Percentiles rank a stretch among this genome's conserved stretches.
phyloP scores from a whole-genome alignment of 2,888 invertebrate species.

The Melinopterus prodromus region DNA sequence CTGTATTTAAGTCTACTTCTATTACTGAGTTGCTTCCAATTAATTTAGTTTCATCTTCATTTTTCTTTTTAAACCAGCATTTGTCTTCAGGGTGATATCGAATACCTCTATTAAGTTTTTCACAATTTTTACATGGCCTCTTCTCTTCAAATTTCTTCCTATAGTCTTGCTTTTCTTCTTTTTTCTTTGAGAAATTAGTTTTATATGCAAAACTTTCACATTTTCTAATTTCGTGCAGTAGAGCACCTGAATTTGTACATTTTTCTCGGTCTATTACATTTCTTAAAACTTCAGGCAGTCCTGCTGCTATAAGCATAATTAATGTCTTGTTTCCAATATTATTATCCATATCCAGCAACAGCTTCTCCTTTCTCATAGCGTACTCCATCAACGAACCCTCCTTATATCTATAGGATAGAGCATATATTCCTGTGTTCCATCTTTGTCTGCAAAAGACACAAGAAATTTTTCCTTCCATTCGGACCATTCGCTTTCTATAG shows the following conservation, averaged over 20 bases:
- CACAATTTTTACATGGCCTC: conserved; percentile 43
- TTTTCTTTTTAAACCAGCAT: conserved; percentile 8
- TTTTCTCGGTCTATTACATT: conserved; percentile 41
- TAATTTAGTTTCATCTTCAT: not conserved
- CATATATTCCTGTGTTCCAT: too few species aligned
- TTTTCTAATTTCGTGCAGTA: conserved; percentile 36
- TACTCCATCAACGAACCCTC: conserved; percentile 47
- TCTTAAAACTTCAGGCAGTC: conserved; percentile 45
- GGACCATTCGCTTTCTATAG: too few species aligned
- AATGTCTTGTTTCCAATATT: conserved; percentile 41
- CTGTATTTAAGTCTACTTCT: conserved; percentile 1
- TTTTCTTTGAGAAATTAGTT: conserved; percentile 31
- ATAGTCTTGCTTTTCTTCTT: conserved; percentile 37
- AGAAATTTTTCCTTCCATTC: too few species aligned
- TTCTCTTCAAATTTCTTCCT: conserved; percentile 42
- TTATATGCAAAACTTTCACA: conserved; percentile 35
- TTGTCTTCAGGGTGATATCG: not conserved
- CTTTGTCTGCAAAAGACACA: too few species aligned
- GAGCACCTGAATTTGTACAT: conserved; percentile 32
- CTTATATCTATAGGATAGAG: conserved; percentile 38
- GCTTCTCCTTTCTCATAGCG: conserved; percentile 46
- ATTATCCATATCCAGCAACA: conserved; percentile 45
- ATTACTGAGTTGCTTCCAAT: conserved; percentile 7
- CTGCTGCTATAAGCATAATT: conserved; percentile 39
- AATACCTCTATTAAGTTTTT: conserved; percentile 35